These are phyloP conservation scores for Pygoscelis adeliae DNA, from an alignment of 2,113 vertebrate genomes.

Conservation along the genomic window DNA sequence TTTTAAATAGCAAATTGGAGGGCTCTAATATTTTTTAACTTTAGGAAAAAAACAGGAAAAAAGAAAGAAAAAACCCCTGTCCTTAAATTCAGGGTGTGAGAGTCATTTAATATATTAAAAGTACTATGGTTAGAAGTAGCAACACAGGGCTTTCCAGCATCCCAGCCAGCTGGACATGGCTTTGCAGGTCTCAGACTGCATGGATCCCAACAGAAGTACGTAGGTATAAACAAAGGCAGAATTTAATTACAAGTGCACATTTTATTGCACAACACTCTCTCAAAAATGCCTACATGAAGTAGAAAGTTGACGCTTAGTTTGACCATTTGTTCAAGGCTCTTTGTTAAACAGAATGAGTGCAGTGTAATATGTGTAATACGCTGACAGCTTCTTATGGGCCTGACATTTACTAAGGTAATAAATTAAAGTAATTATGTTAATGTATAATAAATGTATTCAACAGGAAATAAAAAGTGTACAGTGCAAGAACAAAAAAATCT, in stretches of 20 bases:
- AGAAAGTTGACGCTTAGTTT: not conserved
- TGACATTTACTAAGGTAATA: constrained; percentile 45
- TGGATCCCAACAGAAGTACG: not conserved
- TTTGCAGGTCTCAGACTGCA: not conserved
- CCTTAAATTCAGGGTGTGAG: not conserved
- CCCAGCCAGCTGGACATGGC: not conserved
- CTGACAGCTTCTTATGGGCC: not conserved
- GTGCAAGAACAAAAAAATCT: not conserved
- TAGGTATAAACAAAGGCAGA: constrained; percentile 18
- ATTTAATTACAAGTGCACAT: constrained; percentile 21
- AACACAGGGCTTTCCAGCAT: not conserved
- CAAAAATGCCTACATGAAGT: not conserved
- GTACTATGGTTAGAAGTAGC: not conserved
- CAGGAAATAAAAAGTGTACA: constrained; percentile 5
- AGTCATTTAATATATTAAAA: not conserved
- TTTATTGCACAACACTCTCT: constrained; percentile 25
- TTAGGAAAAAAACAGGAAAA: not conserved
- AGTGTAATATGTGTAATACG: not conserved
- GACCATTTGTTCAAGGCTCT: not conserved
- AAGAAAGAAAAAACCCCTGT: not conserved
- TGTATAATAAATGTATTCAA: constrained; percentile 34
- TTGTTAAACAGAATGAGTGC: not conserved
- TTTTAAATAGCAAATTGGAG: not conserved
- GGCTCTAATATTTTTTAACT: not conserved
- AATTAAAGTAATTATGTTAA: constrained; percentile 45